Percentiles rank a stretch among this genome's conserved stretches.
Evolutionary conservation across 2,888 invertebrate species (phyloP).

Genomic region (Drosophila mercatorum): DNA sequence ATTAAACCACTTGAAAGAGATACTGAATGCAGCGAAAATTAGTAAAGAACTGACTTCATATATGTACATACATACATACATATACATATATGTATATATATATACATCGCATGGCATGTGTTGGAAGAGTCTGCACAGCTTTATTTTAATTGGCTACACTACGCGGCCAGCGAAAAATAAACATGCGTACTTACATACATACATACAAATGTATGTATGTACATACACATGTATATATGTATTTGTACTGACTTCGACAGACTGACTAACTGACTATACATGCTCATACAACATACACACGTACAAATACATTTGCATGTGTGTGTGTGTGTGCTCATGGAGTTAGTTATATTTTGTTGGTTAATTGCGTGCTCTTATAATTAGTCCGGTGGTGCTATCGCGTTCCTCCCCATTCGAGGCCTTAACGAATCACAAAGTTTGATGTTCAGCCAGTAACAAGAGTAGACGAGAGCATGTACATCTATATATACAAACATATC

Average conservation of each 20-base stretch:
- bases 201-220: background rate
- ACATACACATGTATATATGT: background rate
- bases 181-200: background rate
- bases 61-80: background rate
- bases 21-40: constrained; percentile 1
- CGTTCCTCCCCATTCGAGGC: constrained; percentile 41
- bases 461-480: constrained; percentile 16
- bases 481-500: no score
- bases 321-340: background rate
- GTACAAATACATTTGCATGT: background rate
- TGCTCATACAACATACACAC: background rate
- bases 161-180: background rate
- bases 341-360: constrained; percentile 16
- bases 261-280: no score
- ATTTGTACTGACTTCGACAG: no score
- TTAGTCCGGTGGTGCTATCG: constrained; percentile 38
- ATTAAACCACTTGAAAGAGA: constrained; percentile 29
- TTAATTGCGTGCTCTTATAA: constrained; percentile 52
- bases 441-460: constrained; percentile 58
- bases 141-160: constrained; percentile 53
- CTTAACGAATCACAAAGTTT: constrained; percentile 62
- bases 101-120: constrained; percentile 3
- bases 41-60: constrained; percentile 3
- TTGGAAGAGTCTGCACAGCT: constrained; percentile 11
- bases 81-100: background rate